Base-by-base conservation (phyloP, 2,113 vertebrate genomes). In the Rafetus swinhoei region DNA sequence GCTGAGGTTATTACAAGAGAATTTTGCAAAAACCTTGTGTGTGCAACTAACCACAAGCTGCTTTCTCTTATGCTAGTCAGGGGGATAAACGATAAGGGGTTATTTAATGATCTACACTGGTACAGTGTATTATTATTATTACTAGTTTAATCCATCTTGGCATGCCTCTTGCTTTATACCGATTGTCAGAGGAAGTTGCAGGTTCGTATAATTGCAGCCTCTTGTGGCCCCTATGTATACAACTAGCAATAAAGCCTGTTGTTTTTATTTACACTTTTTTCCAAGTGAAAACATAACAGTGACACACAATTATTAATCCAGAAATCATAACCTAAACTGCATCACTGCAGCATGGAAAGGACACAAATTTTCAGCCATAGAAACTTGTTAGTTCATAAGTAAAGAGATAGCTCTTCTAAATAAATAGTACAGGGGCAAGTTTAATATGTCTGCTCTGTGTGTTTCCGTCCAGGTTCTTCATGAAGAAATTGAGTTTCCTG, bases 401-500 rank as follows among this genome's bases (percentile, higher is more conserved):
- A 53, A 55, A 6, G 16, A 13, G 3, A 59, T 80, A 10, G 65
- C 19, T 77, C 27, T 79, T 90, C 56, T n/a, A 21, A 92, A 85
- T 81, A 59, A 3, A 53, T 18, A 5, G 56, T 57, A 69, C 6
- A 9, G 27, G n/a, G 65, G n/a, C 12, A n/a, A 29, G 62, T 57
- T 11, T 57, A 10, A 88, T 62, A 52, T 27, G 10, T 80, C 76
- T 89, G 5, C 45, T 85, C 3, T 81, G 60, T 85, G 60, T 85
- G n/a, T 97, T 97, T 94, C 96, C 97, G 22, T 65, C 88, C 97
- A 99, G 99, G 99, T 99, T 96, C 99, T 99, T 96, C 99, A 99
- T 92, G 99, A 99, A 96, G 99, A 99, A 97, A 99, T 99, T 72
- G 99, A 99, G 96, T 98, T 99, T 87, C 99, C 99, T 6, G 99